phyloP scores from a whole-genome alignment of 2,113 vertebrate species.

The Pseudorasbora parva region DNA sequence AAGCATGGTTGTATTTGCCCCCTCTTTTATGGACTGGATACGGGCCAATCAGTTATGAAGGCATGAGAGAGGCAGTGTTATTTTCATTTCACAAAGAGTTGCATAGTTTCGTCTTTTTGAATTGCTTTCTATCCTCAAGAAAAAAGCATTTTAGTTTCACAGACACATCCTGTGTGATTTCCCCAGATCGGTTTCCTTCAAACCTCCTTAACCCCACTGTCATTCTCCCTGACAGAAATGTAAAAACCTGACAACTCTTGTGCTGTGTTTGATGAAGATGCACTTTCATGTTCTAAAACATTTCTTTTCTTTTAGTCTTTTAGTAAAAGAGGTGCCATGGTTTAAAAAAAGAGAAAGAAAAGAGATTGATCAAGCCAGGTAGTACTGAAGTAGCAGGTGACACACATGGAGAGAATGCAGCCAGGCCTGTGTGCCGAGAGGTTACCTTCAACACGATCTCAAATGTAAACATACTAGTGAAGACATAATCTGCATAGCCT shows the following conservation, averaged over 20 bases:
- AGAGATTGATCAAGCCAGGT: slow-evolving; percentile 84
- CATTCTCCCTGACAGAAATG: slow-evolving; percentile 32
- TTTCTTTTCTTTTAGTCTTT: slow-evolving; percentile 49
- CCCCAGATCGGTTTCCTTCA: not conserved
- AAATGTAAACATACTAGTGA: slow-evolving; percentile 99
- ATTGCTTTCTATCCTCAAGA: not conserved
- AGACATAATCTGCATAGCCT: slow-evolving; percentile 99
- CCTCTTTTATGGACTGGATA: slow-evolving; percentile 76
- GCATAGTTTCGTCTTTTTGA: slow-evolving; percentile 53
- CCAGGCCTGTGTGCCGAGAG: slow-evolving; percentile 81
- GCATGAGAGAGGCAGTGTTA: slow-evolving; percentile 65
- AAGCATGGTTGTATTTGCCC: slow-evolving; percentile 76
- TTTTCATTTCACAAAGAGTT: slow-evolving; percentile 67
- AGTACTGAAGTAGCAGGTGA: slow-evolving; percentile 84
- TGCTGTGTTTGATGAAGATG: slow-evolving; percentile 49
- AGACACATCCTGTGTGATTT: slow-evolving; percentile 29
- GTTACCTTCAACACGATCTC: slow-evolving; percentile 99
- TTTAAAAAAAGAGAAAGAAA: slow-evolving; percentile 74
- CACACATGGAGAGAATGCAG: slow-evolving; percentile 86
- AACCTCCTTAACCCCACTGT: slow-evolving; percentile 36
- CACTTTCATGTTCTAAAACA: slow-evolving; percentile 47
- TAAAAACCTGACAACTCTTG: slow-evolving; percentile 64
- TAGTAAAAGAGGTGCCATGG: slow-evolving; percentile 81
- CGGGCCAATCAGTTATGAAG: slow-evolving; percentile 65
- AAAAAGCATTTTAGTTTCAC: slow-evolving; percentile 12